phyloP scores from a whole-genome alignment of 2,888 invertebrate genomes.

The Cosmorhoe ocellata region DNA sequence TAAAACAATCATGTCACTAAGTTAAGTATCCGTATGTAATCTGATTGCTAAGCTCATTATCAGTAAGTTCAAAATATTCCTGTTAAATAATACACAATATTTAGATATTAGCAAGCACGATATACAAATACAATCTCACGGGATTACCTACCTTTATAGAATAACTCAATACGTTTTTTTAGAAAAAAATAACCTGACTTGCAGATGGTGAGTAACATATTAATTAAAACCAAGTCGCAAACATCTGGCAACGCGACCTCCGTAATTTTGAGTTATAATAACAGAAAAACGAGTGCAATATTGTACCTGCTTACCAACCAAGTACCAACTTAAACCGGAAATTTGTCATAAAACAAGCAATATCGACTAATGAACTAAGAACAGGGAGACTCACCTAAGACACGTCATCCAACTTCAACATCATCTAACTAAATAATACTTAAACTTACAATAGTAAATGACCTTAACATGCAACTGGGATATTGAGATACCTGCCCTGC shows the following conservation, averaged over 20 bases:
- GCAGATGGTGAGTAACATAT: slow-evolving; percentile 37
- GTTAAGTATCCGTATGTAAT: background rate
- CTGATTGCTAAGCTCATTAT: no score
- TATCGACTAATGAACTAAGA: slow-evolving; percentile 9
- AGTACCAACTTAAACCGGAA: background rate
- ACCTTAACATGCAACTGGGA: slow-evolving; percentile 1
- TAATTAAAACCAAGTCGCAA: slow-evolving; percentile 37
- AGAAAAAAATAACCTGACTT: slow-evolving; percentile 21
- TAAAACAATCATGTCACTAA: slow-evolving; percentile 12
- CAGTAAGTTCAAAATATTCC: no score
- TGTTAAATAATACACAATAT: no score
- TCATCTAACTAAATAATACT: no score
- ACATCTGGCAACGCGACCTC: slow-evolving; percentile 49
- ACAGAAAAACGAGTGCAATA: background rate
- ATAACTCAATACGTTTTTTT: slow-evolving; percentile 15
- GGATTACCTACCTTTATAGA: background rate
- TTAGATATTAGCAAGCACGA: no score
- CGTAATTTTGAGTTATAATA: slow-evolving; percentile 35
- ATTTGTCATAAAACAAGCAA: background rate
- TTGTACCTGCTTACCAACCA: no score
- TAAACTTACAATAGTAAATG: background rate
- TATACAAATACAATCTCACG: no score
- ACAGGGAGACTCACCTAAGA: slow-evolving; percentile 1
- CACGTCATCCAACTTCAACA: slow-evolving; percentile 1
- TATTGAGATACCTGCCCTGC: background rate